Evolutionary conservation across 2,797 vertebrate genomes (phyloP).

Genomic region (Erpetoichthys calabaricus): DNA sequence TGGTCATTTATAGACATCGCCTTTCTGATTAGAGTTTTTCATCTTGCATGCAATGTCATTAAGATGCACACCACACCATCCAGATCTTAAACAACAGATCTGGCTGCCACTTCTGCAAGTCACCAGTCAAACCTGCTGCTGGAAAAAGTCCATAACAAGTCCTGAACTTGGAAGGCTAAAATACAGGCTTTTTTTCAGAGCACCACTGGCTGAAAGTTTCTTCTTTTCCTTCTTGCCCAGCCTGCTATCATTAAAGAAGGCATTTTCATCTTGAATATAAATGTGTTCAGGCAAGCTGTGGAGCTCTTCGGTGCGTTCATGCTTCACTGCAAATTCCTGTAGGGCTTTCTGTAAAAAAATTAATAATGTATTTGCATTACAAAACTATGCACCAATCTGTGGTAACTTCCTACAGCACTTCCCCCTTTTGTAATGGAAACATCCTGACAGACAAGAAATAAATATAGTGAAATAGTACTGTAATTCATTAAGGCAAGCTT

Average conservation of each 20-base stretch:
- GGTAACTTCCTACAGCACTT: not conserved
- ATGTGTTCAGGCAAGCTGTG: constrained; percentile 43
- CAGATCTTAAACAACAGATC: too few relatives aligned
- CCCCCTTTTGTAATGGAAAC: not conserved
- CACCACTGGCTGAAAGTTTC: constrained; percentile 34
- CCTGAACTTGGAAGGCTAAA: constrained; percentile 52
- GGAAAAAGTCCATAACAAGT: constrained; percentile 58
- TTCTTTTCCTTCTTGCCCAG: constrained; percentile 47
- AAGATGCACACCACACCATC: too few relatives aligned
- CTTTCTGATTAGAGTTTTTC: too few relatives aligned
- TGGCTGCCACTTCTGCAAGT: too few relatives aligned
- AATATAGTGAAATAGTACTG: too few relatives aligned
- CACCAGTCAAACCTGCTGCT: constrained; percentile 41
- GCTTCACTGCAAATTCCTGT: constrained; percentile 43
- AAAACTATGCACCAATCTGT: not conserved
- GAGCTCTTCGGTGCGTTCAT: constrained; percentile 37
- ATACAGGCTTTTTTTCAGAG: constrained; percentile 38
- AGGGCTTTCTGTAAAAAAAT: constrained; percentile 38
- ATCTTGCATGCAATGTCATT: too few relatives aligned
- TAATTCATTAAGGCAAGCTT: too few relatives aligned
- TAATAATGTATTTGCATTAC: not conserved
- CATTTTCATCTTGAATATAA: constrained; percentile 52
- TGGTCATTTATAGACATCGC: too few relatives aligned
- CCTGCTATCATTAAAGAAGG: constrained; percentile 56
- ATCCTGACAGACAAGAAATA: not conserved